Evolutionary conservation across 2,888 invertebrate genomes (phyloP).

Genomic region (Coleophora flavipennella): DNA sequence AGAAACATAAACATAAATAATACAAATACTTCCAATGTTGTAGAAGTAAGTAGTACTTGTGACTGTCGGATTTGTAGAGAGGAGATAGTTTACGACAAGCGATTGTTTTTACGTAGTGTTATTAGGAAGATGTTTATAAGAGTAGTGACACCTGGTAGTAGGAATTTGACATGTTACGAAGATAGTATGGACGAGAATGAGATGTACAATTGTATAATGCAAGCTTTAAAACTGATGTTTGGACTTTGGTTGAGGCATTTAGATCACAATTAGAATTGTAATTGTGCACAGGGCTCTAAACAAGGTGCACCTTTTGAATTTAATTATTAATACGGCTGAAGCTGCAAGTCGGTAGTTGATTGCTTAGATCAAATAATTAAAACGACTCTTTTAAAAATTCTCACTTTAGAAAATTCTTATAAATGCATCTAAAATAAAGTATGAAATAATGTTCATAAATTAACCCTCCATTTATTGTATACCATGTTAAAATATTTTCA

Average conservation of each 20-base stretch:
- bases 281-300: constrained; percentile 5
- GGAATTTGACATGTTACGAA: constrained; percentile 47
- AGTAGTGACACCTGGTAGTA: constrained; percentile 28
- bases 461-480: too few species aligned
- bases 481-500: too few species aligned
- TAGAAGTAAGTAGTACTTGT: constrained; percentile 38
- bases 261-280: constrained; percentile 41
- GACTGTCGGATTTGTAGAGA: constrained; percentile 59
- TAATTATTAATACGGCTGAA: too few species aligned
- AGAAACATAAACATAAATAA: constrained; percentile 23
- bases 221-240: constrained; percentile 54
- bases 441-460: too few species aligned
- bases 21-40: constrained; percentile 39
- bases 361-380: too few species aligned
- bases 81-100: constrained; percentile 12
- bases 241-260: constrained; percentile 65
- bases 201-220: constrained; percentile 53
- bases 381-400: too few species aligned
- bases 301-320: too few species aligned
- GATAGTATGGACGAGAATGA: constrained; percentile 48
- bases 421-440: too few species aligned
- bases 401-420: too few species aligned
- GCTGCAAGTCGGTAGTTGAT: too few species aligned
- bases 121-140: constrained; percentile 43
- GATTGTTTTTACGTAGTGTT: constrained; percentile 35